Conservation (phyloP, 2,797 vertebrate genomes). For the Pteropus rufus region DNA sequence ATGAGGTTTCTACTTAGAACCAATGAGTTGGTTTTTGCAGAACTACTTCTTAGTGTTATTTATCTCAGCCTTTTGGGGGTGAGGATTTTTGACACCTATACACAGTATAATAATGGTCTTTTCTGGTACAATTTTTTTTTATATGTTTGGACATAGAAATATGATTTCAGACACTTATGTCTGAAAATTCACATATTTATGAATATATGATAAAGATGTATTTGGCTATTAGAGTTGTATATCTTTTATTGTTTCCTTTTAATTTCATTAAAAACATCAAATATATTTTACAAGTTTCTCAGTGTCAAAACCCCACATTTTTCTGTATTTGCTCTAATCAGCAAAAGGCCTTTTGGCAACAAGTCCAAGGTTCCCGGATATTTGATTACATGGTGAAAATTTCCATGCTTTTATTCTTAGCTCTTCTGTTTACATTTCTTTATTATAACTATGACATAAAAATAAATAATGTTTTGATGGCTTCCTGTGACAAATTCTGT, state of each 20-base stretch:
- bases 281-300: neutral
- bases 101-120: neutral
- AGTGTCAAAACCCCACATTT: neutral
- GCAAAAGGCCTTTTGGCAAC: neutral
- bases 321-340: neutral
- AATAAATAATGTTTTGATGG: neutral
- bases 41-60: conserved; percentile 30
- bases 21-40: conserved; percentile 59
- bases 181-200: neutral
- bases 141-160: neutral
- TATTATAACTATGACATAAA: neutral
- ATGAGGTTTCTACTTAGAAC: conserved; percentile 47
- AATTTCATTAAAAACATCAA: neutral
- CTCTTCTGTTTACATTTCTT: neutral
- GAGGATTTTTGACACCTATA: neutral
- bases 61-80: neutral
- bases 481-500: neutral
- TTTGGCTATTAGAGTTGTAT: neutral
- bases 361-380: neutral
- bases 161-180: neutral
- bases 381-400: neutral
- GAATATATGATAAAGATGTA: neutral
- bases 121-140: neutral
- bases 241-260: neutral
- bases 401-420: neutral